Evolutionary conservation across 2,797 vertebrate genomes (phyloP).

Genomic region (Bradypus variegatus): DNA sequence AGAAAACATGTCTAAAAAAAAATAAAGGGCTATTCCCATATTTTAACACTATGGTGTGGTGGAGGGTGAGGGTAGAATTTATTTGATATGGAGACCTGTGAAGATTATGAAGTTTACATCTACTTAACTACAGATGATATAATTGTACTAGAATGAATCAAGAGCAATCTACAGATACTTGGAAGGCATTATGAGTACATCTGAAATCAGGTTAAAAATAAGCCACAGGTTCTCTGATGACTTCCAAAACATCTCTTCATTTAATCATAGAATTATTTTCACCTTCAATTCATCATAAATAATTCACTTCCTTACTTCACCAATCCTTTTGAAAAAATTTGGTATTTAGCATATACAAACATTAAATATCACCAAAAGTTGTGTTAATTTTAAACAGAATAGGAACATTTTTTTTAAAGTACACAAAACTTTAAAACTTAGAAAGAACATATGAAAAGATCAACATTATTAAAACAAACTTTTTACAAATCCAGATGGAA

Average conservation of each 20-base stretch:
- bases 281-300: conserved; percentile 60
- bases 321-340: conserved; percentile 54
- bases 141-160: neutral
- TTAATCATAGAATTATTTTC: conserved; percentile 60
- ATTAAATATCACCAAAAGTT: conserved; percentile 49
- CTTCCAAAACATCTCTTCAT: conserved; percentile 43
- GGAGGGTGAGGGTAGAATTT: neutral
- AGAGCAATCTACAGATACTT: neutral
- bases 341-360: conserved; percentile 64
- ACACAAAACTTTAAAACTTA: conserved; percentile 3
- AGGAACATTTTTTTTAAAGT: conserved; percentile 23
- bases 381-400: conserved; percentile 52
- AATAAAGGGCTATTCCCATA: neutral
- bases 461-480: conserved; percentile 45
- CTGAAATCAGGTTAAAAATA: conserved; percentile 28
- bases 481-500: conserved; percentile 44
- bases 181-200: neutral
- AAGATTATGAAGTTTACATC: neutral
- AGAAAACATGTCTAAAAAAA: neutral
- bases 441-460: conserved; percentile 49
- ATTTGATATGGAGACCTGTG: neutral
- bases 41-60: neutral
- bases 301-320: conserved; percentile 47
- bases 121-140: neutral
- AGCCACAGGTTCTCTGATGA: conserved; percentile 27